Base-by-base conservation (phyloP, 30 jellyfish, hydroid and myxozoan species). In the Thelohanellus kitauei region DNA sequence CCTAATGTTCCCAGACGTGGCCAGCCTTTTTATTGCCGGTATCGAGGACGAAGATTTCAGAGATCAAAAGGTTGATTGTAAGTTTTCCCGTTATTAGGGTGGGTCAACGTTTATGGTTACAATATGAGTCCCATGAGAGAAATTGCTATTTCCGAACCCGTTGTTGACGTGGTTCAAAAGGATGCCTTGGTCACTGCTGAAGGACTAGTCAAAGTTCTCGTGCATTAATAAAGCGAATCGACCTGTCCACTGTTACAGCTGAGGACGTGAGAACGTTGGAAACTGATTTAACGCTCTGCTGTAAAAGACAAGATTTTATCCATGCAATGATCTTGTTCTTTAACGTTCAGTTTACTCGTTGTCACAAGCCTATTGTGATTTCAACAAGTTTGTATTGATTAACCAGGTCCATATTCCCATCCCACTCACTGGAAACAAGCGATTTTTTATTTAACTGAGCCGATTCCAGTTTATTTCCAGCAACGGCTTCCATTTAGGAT, bases 71-170 rank as follows among this genome's bases (percentile, higher is more conserved):
- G 65, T 80, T 41, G 67, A 80, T 42, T 80, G 84, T 60, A 23
- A 31, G 66, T 60, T 10, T 17, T 3, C 15, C 18, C 20, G 9
- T n/a, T 20, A 33, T 43, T 33, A 61, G 85, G 99, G 99, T 82
- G 99, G 99, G 89, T 65, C 42, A 82, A 60, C 54, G 99, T 82
- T 0, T 82, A 82, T 59, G 99, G 99, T 3, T 82, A 65, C 50
- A 84, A 82, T 42, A 82, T 82, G 99, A 64, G 89, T 47, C 84
- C 85, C 29, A 82, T 82, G 20, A 56, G 83, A 44, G 54, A 57
- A 2, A 67, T 69, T 1, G 99, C 99, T 13, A 54, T 82, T 11
- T 24, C 43, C 38, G 99, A 82, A 58, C 99, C 99, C 2, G 44
- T 82, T 37, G 89, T 82, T 24, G 99, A 82, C 54, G 89, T 64